Conservation (phyloP, 2,888 invertebrate genomes). For the Lepidochrysops patricia region DNA sequence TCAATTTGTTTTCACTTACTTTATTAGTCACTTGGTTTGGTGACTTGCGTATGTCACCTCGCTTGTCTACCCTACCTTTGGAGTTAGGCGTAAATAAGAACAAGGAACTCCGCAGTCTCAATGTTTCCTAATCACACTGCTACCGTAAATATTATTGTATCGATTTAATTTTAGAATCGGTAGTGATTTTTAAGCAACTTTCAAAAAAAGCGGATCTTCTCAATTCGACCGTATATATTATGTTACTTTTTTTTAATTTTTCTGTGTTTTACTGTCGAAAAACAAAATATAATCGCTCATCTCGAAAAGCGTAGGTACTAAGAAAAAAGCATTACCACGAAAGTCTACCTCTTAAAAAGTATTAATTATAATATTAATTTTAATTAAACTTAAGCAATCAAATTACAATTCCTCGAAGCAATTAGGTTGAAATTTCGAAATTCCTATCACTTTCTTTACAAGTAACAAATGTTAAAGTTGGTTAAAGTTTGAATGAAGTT, state of each 20-base stretch:
- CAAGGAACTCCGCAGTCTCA: too few relatives aligned
- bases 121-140: too few relatives aligned
- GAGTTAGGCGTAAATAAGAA: background rate
- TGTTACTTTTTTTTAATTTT: too few relatives aligned
- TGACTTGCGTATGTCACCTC: background rate
- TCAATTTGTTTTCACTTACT: conserved; percentile 8
- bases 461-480: conserved; percentile 16
- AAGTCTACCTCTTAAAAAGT: background rate
- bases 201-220: too few relatives aligned
- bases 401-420: conserved; percentile 4
- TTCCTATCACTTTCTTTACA: conserved; percentile 5
- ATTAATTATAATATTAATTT: background rate
- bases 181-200: too few relatives aligned
- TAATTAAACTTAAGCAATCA: background rate
- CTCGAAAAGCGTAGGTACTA: too few relatives aligned
- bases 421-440: background rate
- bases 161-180: too few relatives aligned
- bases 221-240: too few relatives aligned
- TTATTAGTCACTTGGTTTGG: background rate
- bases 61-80: background rate
- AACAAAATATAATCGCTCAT: too few relatives aligned
- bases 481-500: conserved; percentile 25
- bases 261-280: too few relatives aligned
- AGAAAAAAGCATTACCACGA: background rate
- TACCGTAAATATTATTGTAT: too few relatives aligned